These are phyloP conservation scores for Campylomormyrus tamandua DNA, from an alignment of 2,113 vertebrate genomes.

Conservation along the genomic window DNA sequence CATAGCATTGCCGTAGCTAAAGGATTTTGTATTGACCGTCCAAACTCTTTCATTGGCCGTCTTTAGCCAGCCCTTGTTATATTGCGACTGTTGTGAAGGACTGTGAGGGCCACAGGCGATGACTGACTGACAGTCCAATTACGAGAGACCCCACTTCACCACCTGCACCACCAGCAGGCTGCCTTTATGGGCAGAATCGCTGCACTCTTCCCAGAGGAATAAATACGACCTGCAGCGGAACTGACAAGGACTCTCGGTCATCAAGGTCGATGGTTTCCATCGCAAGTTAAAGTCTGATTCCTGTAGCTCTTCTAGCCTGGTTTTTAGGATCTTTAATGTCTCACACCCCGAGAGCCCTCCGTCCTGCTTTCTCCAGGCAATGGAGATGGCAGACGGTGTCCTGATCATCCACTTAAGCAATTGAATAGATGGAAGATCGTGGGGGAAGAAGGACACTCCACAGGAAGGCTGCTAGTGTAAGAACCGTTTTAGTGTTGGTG, in stretches of 20 bases:
- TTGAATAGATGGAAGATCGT: background rate
- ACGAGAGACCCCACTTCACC: background rate
- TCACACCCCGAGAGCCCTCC: background rate
- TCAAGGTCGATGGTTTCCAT: background rate
- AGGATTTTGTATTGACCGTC: background rate
- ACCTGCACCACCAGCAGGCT: background rate
- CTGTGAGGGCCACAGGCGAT: background rate
- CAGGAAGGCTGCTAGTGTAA: background rate
- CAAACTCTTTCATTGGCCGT: background rate
- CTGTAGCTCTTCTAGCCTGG: background rate
- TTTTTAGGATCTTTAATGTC: background rate
- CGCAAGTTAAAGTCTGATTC: background rate
- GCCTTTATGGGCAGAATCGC: background rate
- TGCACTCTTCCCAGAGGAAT: background rate
- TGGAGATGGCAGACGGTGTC: no score
- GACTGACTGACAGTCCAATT: conserved; percentile 13
- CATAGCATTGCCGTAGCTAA: background rate
- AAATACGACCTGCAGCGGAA: background rate
- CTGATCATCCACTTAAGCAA: background rate
- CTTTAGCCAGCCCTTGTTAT: background rate
- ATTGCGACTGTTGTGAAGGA: background rate
- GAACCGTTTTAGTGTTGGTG: background rate
- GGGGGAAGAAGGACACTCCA: background rate
- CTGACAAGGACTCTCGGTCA: conserved; percentile 3
- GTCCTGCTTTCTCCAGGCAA: background rate